Evolutionary conservation across 2,888 invertebrate species (phyloP).

Genomic region (Agrotis puta): DNA sequence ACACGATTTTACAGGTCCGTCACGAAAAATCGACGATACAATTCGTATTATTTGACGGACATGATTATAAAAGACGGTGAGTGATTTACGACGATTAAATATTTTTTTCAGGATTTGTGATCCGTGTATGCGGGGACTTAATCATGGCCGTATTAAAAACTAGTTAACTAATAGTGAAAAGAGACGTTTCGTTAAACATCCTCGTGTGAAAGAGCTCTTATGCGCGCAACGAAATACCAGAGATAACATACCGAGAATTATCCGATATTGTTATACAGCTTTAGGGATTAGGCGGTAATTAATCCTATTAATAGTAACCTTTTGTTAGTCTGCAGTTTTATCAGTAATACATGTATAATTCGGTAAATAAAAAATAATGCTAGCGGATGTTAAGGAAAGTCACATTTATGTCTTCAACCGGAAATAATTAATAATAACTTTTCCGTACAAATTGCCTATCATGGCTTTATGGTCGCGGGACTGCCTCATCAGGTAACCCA

Average conservation of each 20-base stretch:
- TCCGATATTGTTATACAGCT: conserved; percentile 28
- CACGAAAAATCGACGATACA: too few species aligned
- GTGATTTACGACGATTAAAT: too few species aligned
- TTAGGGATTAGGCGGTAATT: conserved; percentile 40
- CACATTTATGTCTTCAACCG: neutral
- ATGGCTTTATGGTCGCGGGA: neutral
- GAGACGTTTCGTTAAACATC: too few species aligned
- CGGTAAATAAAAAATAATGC: conserved; percentile 1
- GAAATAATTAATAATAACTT: neutral
- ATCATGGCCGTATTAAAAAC: too few species aligned
- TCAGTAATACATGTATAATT: conserved; percentile 9
- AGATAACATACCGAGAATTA: conserved; percentile 48
- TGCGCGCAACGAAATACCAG: conserved; percentile 10
- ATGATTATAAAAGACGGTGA: too few species aligned
- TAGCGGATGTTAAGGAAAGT: neutral
- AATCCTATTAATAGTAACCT: conserved; percentile 38
- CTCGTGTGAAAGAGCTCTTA: too few species aligned
- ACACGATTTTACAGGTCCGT: too few species aligned
- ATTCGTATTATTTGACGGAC: too few species aligned
- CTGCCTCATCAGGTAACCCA: too few species aligned
- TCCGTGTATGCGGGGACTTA: too few species aligned
- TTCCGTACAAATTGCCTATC: neutral
- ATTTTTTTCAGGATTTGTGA: too few species aligned
- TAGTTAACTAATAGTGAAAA: too few species aligned
- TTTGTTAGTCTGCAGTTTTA: conserved; percentile 19